These are phyloP conservation scores for Triplophysa dalaica DNA, from an alignment of 2,113 vertebrate species.

Conservation along the genomic window DNA sequence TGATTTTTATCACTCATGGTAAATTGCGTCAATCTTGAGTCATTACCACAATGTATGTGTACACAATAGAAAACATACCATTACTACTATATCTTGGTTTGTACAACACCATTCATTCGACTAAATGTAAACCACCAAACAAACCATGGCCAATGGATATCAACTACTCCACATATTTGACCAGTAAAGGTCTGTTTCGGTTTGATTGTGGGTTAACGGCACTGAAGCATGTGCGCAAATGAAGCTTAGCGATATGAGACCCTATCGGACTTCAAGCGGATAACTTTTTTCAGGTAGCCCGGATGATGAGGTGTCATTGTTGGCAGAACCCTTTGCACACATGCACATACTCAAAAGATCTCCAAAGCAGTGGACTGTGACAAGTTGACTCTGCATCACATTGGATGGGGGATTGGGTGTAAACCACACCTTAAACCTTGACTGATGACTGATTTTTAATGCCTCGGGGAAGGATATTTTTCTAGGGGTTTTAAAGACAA, in stretches of 20 bases:
- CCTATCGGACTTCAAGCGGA: conserved; percentile 23
- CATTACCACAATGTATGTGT: background rate
- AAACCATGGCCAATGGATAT: background rate
- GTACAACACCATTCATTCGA: background rate
- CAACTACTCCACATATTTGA: background rate
- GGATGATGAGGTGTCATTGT: conserved; percentile 5
- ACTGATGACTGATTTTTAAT: conserved; percentile 71
- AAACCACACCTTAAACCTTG: conserved; percentile 80
- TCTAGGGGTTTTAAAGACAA: conserved; percentile 39
- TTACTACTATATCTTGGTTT: background rate
- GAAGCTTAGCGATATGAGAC: background rate
- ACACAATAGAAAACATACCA: background rate
- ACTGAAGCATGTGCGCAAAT: background rate
- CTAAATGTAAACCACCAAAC: background rate
- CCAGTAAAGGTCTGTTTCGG: background rate
- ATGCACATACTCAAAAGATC: conserved; percentile 25
- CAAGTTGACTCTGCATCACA: conserved; percentile 52
- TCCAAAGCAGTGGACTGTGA: conserved; percentile 53
- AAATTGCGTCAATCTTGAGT: background rate
- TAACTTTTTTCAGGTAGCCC: conserved; percentile 7
- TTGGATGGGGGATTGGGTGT: conserved; percentile 58
- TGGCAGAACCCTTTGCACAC: conserved; percentile 1
- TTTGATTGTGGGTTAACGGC: conserved; percentile 5
- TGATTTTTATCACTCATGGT: background rate
- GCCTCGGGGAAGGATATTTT: conserved; percentile 77